A percentile compares a stretch with the other conserved stretches of the same genome.
phyloP scores from a whole-genome alignment of 2,113 vertebrate species.

The Pogona vitticeps region DNA sequence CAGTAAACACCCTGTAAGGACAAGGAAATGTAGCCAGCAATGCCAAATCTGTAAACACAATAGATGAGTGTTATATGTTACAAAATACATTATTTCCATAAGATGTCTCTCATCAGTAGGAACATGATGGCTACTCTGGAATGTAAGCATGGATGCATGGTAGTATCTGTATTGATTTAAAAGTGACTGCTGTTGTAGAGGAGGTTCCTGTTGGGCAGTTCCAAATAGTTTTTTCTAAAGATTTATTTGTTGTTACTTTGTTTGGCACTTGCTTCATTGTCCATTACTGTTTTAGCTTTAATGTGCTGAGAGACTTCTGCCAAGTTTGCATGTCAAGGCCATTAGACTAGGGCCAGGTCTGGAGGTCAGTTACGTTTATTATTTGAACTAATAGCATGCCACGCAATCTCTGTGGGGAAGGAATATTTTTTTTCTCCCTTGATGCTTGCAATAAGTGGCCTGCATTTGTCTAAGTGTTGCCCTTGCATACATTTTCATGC shows the following conservation, averaged over 20 bases:
- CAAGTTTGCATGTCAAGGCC: not conserved
- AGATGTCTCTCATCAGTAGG: not conserved
- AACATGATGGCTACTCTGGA: not conserved
- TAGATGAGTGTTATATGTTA: not conserved
- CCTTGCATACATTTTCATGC: not conserved
- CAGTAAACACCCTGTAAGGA: not conserved
- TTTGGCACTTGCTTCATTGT: not conserved
- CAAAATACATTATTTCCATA: not conserved
- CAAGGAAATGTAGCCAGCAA: not conserved
- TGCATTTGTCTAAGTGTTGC: not conserved
- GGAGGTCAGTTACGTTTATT: not conserved
- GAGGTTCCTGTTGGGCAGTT: not conserved
- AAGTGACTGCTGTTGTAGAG: not conserved
- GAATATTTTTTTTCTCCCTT: not conserved
- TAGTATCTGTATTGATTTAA: not conserved
- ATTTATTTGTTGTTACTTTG: not conserved
- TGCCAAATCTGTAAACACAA: not conserved
- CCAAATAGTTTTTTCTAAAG: not conserved
- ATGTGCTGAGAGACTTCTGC: not conserved
- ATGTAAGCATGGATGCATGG: not conserved
- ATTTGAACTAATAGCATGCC: not conserved
- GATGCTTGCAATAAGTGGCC: not conserved
- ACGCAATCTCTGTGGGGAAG: not conserved
- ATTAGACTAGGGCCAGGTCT: not conserved
- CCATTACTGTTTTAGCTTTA: not conserved